Conservation (phyloP, 2,888 invertebrate genomes). For the Caenorhabditis becei region DNA sequence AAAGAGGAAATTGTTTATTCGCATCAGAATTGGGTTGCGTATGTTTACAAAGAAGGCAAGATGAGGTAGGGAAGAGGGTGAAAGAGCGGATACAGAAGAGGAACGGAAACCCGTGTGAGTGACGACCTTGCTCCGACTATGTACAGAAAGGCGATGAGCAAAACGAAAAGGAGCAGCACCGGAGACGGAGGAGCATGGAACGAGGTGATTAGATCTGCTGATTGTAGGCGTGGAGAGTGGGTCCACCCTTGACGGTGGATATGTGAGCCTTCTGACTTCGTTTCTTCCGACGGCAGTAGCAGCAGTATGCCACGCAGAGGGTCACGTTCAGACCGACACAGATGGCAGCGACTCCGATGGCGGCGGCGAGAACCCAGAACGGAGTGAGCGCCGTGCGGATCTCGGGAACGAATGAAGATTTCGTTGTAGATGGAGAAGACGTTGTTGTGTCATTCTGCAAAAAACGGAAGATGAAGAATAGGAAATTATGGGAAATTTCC, state of each 20-base stretch:
- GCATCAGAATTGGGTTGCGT: constrained; percentile 39
- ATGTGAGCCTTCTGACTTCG: constrained; percentile 74
- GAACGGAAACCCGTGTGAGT: constrained; percentile 16
- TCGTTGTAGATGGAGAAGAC: constrained; percentile 9
- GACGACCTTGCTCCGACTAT: constrained; percentile 23
- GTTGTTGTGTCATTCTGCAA: constrained; percentile 56
- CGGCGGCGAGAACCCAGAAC: constrained; percentile 77
- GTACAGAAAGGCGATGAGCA: constrained; percentile 20
- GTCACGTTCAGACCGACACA: constrained; percentile 75
- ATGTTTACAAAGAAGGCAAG: constrained; percentile 39
- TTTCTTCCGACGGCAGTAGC: constrained; percentile 73
- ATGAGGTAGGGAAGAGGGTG: constrained; percentile 28
- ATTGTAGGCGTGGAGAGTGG: constrained; percentile 78
- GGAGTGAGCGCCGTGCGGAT: constrained; percentile 60
- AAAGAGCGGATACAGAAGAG: constrained; percentile 3
- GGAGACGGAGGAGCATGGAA: constrained; percentile 16
- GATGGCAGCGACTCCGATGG: constrained; percentile 76
- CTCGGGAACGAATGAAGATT: constrained; percentile 26
- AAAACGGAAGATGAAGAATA: neutral
- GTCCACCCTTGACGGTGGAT: constrained; percentile 72
- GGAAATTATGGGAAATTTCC: too few species aligned
- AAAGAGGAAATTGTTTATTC: constrained; percentile 37
- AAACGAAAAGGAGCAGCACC: constrained; percentile 15
- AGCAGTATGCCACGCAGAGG: constrained; percentile 74
- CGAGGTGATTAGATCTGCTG: constrained; percentile 27